Evolutionary conservation across 2,113 vertebrate genomes (phyloP), one percentile per base, ranked within the genome.

Genomic region (Verasper variegatus): DNA sequence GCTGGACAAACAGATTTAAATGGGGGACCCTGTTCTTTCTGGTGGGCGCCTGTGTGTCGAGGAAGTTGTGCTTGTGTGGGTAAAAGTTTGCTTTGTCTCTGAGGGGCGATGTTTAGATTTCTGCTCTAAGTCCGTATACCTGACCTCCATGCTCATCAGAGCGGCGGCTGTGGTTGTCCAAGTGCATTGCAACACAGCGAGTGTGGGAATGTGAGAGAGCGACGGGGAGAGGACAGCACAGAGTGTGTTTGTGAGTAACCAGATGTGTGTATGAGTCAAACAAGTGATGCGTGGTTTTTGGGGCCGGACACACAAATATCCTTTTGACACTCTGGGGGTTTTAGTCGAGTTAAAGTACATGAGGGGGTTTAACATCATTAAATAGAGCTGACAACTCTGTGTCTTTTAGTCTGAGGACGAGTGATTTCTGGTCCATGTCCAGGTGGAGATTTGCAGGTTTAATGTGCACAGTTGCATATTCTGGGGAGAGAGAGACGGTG

Each of bases 41-140:
- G 56, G 37, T 61, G 76, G 45, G 84, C 66, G 77, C 78, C 62
- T 85, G 82, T 82, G 85, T 78, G 81, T 88, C 55, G 11, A 88
- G 83, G 87, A 92, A 86, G 90, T 92, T 59, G 92, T 92, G 92
- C 89, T 91, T 90, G 89, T 80, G 90, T 51, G 83, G 80, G 74
- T 77, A 40, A 78, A 80, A 78, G 78, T 65, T 77, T 54, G 66
- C 81, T 81, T 75, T 21, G 78, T 84, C 40, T 77, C 73, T 59
- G 47, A 77, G 78, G 78, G 40, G 42, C 35, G 62, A 82, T 92
- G 86, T 91, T 91, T 91, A 45, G 71, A 66, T 76, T 86, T 85
- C 85, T 82, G 74, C 88, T 90, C 84, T 82, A 67, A 68, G 40
- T 54, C 74, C 3, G 24, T 61, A 27, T 27, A 91, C 80, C 80